Base-by-base conservation (phyloP, 2,113 vertebrate genomes). In the Rhagologus leucostigma region DNA sequence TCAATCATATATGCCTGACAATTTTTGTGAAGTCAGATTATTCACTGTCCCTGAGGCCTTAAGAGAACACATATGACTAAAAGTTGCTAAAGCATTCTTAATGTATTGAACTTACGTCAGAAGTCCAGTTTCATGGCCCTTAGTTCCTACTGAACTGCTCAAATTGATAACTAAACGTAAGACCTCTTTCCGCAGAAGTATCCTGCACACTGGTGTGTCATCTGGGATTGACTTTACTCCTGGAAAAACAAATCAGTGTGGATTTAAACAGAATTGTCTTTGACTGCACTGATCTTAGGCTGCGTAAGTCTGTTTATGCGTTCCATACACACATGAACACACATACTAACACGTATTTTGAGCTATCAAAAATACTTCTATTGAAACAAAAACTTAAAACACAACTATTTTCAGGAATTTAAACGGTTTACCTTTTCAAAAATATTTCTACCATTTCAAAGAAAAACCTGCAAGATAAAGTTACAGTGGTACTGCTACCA, bases 131-230 rank as follows among this genome's bases (percentile, higher is more conserved):
- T 99, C 99, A 87, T 99, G 99, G 93, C 99, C 98, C 97, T 99
- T 99, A 50, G 99, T 99, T 97, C 99, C 99, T 52, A 99, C 99
- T 24, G 99, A 99, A 91, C 99, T 99, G 98, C 99, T 99, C 96
- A 99, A 98, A 96, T 99, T 99, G 96, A 99, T 97, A 73, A 99
- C 99, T 93, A 99, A 98, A 57, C 99, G 99, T 75, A 99, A 97
- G 50, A 99, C 99, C 97, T 99, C 99, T 96, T 99, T 99, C 84
- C 99, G 98, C 91, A 99, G 98, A 86, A 99, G 97, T 89, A 99
- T 99, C 50, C 99, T 98, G 96, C 99, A 99, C 88, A 99, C 99
- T 5, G 99, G 99, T 65, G 98, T 99, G 32, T 99, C 99, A 91
- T 99, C 99, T 67, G 99, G 98, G 96, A 99, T 99, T 55, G 98